These are phyloP conservation scores for Hemithea aestivaria DNA, from an alignment of 2,888 invertebrate species.

Conservation along the genomic window DNA sequence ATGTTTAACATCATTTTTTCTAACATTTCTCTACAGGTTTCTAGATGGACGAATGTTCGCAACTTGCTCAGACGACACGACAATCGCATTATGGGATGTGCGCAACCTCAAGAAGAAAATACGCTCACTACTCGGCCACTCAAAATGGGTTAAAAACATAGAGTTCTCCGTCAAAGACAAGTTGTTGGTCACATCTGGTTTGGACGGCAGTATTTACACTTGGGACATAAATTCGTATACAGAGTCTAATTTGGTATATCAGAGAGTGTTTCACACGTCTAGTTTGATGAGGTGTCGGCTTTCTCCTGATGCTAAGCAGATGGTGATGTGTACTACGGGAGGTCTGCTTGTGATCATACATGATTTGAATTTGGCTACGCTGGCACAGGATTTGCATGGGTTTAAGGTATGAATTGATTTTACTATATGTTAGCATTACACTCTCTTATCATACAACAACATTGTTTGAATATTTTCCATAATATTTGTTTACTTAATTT, in stretches of 20 bases:
- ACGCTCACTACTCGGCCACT: constrained; percentile 89
- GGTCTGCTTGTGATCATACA: constrained; percentile 95
- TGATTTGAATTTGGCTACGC: constrained; percentile 88
- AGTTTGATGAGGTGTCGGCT: constrained; percentile 92
- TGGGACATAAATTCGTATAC: constrained; percentile 96
- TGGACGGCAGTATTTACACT: constrained; percentile 95
- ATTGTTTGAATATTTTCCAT: no score
- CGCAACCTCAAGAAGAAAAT: constrained; percentile 88
- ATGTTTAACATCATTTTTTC: no score
- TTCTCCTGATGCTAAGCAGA: constrained; percentile 90
- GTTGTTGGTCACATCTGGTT: constrained; percentile 92
- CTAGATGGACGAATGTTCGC: constrained; percentile 92
- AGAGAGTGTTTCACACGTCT: constrained; percentile 91
- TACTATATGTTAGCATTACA: no score
- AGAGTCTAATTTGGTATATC: constrained; percentile 86
- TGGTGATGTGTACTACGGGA: constrained; percentile 94
- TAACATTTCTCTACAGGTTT: constrained; percentile 80
- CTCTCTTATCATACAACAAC: no score
- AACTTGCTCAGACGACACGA: constrained; percentile 96
- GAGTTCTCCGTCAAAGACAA: constrained; percentile 93
- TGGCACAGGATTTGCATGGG: constrained; percentile 89
- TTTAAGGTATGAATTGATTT: constrained; percentile 82
- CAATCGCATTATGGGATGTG: constrained; percentile 96
- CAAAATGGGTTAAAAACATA: constrained; percentile 98
- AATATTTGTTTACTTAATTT: no score